Evolutionary conservation across 2,113 vertebrate genomes (phyloP), one percentile per base, ranked within the genome.

Genomic region (Pholis gunnellus): DNA sequence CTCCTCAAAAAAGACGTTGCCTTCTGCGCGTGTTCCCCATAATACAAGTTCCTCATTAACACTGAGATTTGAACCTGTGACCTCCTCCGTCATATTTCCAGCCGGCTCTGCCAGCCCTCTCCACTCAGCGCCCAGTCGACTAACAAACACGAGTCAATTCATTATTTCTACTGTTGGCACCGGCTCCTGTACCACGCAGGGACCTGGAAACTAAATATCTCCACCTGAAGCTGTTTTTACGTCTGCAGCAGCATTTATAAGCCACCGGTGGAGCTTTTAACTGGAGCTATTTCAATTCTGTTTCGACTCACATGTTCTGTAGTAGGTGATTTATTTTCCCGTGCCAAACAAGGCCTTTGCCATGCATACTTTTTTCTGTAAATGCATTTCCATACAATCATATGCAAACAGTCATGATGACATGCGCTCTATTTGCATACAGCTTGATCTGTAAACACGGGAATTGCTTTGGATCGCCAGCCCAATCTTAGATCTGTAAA

Each of bases 181-280:
- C 18, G 1, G 34, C 75, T 69, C 50, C 38, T 42, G 59, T 42
- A 13, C 46, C 66, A 83, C 64, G 29, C 82, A 75, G 76, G 46
- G 68, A 85, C 81, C 64, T 90, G 87, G 89, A 93, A 93, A 89
- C 84, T 18, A 83, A 84, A 82, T 40, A 77, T 83, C 82, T 85
- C 60, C 70, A 88, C 66, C 83, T 79, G 69, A 83, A 80, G 81
- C 71, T 59, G 73, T 86, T 89, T 11, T 86, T 85, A 87, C 76
- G 82, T 86, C 79, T 78, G 48, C 36, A 59, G 82, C 84, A 6
- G 46, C 54, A 29, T 90, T 93, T 89, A 91, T 86, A 77, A 84
- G 83, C 76, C 89, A 86, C 84, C 40, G 18, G 57, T 89, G 86
- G 50, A 84, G 48, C 46, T 79, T 83, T 88, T 88, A 11, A 80